phyloP scores from a whole-genome alignment of 1,140 invertebrate species.

The Grapholita molesta region DNA sequence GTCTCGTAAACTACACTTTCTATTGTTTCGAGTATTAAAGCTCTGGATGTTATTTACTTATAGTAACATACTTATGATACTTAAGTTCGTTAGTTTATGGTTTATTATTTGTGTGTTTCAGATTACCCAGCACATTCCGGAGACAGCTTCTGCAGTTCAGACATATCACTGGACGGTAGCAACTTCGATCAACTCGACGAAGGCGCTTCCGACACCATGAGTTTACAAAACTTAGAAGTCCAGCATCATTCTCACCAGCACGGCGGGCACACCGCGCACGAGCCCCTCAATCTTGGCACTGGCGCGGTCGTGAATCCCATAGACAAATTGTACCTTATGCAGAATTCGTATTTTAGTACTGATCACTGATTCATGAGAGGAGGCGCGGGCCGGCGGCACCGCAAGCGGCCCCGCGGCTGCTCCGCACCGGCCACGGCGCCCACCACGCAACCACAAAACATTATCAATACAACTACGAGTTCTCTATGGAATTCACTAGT shows the following conservation, averaged over 20 bases:
- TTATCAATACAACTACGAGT: background rate
- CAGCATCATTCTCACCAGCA: constrained; percentile 78
- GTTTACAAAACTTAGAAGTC: constrained; percentile 84
- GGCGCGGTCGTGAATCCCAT: constrained; percentile 92
- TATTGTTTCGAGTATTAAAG: no score
- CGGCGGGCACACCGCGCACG: constrained; percentile 77
- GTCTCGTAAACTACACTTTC: no score
- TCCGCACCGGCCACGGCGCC: constrained; percentile 40
- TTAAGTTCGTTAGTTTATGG: background rate
- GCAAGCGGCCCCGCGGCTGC: constrained; percentile 34
- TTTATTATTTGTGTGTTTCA: constrained; percentile 67
- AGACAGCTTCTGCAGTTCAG: constrained; percentile 94
- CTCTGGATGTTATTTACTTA: no score
- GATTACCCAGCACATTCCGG: constrained; percentile 92
- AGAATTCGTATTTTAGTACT: constrained; percentile 94
- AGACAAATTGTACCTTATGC: constrained; percentile 98
- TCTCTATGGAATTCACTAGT: constrained; percentile 7
- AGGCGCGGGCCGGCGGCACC: constrained; percentile 30
- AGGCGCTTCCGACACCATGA: constrained; percentile 87
- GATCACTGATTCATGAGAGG: constrained; percentile 77
- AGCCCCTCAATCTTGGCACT: constrained; percentile 80
- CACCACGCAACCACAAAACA: constrained; percentile 21
- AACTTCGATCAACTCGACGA: constrained; percentile 89
- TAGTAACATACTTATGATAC: background rate
- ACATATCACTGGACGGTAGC: constrained; percentile 91